Base-by-base conservation (phyloP, 1,140 invertebrate genomes). In the Drosophila ironensis region DNA sequence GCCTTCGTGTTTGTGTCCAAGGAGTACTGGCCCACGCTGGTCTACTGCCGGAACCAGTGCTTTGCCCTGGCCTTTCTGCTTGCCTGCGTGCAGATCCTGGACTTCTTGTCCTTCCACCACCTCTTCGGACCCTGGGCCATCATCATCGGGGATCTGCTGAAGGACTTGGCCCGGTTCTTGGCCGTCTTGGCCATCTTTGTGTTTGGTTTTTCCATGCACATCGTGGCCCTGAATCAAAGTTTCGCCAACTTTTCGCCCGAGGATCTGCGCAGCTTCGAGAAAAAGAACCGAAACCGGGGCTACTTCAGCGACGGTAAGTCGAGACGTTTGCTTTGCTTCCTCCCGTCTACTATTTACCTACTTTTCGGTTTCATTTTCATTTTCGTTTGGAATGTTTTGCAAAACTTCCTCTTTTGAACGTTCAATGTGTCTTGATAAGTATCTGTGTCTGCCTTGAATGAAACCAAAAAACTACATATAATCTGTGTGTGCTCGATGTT, bases 51-150 rank as follows among this genome's bases (percentile, higher is more conserved):
- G 30, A 99, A 99, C 91, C 98, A 99, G 91, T 94, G 99, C 70
- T 97, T 99, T 73, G 98, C 98, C 0, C 92, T 98, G 72, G 97
- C 97, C 44, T 95, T 99, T 87, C 92, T 99, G 37, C 92, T 99
- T 60, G 97, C 97, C 40, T 99, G 98, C 91, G 97, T 99, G 6
- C 97, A 99, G 91, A 97, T 99, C 74, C 91, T 99, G 60, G 98
- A 99, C 90, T 98, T 98, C 86, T 90, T 98, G 14, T 99, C 98
- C 4, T 99, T 99, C 90, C 98, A 99, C 91, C 97, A 99, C 91
- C 92, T 99, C 0, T 99, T 99, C 88, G 98, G 98, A 27, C 98
- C 98, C 0, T 99, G 98, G 98, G 96, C 96, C 11, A 97, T 97
- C 64, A 97, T 97, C 86, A 97, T 97, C 72, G 96, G 95, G 7